Evolutionary conservation across 92 coral and sea anemone genomes (phyloP), one percentile per base, ranked within the genome.

Genomic region (Pocillopora grandis): DNA sequence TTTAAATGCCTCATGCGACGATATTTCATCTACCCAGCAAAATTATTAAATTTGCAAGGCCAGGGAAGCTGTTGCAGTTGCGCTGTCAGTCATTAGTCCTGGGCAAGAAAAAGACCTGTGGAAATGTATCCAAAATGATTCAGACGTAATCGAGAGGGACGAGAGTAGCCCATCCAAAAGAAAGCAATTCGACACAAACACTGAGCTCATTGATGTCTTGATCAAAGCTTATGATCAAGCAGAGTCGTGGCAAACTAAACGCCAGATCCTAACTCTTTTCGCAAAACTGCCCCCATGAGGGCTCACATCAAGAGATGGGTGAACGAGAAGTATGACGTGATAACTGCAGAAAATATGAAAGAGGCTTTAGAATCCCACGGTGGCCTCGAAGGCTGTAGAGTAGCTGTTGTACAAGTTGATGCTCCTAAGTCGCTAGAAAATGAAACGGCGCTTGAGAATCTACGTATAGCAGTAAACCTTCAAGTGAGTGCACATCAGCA

Each of bases 251-350:
- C 86, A 75, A 71, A 87, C 86, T 15, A 87, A 87, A 66, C 76
- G 92, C 21, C 89, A 89, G 85, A 85, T 89, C 63, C 59, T 85
- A 15, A 85, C 92, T 20, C 69, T 89, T 13, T 89, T 89, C 74
- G 89, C 90, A n/a, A 81, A 79, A 33, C 61, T 58, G 13, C 80
- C 14, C 12, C 79, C 3, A 82, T 82, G 86, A 82, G 72, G 33
- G 86, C 86, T 0, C 86, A 82, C 79, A 82, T 82, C 12, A 72
- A 48, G 57, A 18, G 86, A 14, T 82, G 76, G 76, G 86, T 82
- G 70, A 71, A 82, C 13, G 71, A 82, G 66, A 83, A 73, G 49
- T 64, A 82, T 58, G 75, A 84, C 64, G 81, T 82, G 9, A 61
- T 37, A 36, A 82, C 80, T 15, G 86, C 86, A 6, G 80, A 72